These are phyloP conservation scores for Sesia bembeciformis DNA, from an alignment of 2,888 invertebrate genomes.

Conservation along the genomic window DNA sequence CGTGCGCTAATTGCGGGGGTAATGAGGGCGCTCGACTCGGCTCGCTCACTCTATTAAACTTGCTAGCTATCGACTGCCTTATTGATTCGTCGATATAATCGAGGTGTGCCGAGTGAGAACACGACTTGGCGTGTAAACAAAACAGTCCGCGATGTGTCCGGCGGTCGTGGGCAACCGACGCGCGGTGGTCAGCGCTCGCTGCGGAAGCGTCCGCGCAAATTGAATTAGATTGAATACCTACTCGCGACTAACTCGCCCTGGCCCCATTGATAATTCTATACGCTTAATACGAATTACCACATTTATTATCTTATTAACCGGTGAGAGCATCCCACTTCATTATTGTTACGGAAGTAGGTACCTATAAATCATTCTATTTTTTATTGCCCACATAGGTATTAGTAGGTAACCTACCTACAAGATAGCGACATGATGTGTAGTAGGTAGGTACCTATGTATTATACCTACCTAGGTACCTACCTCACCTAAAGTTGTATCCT, in stretches of 20 bases:
- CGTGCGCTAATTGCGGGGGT: constrained; percentile 74
- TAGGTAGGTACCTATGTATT: too few relatives aligned
- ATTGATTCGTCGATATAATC: constrained; percentile 70
- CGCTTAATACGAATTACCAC: too few relatives aligned
- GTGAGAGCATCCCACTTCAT: too few relatives aligned
- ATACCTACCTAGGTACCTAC: background rate
- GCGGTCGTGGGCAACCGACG: constrained; percentile 4
- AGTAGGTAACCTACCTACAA: too few relatives aligned
- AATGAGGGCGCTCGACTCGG: constrained; percentile 72
- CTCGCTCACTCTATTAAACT: constrained; percentile 72
- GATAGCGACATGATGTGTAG: too few relatives aligned
- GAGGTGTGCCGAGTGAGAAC: constrained; percentile 41
- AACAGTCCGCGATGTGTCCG: constrained; percentile 17
- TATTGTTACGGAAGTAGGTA: too few relatives aligned
- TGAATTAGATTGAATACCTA: constrained; percentile 58
- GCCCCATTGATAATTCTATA: too few relatives aligned
- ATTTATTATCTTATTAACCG: too few relatives aligned
- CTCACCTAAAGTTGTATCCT: too few relatives aligned
- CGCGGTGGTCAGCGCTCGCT: constrained; percentile 17
- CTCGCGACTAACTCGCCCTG: constrained; percentile 7
- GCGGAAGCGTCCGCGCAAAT: constrained; percentile 44
- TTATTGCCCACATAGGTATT: too few relatives aligned
- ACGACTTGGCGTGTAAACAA: constrained; percentile 52
- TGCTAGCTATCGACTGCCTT: constrained; percentile 70
- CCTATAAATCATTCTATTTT: too few relatives aligned